Base-by-base conservation (phyloP, 2,888 invertebrate species). In the Prenolepis imparis region DNA sequence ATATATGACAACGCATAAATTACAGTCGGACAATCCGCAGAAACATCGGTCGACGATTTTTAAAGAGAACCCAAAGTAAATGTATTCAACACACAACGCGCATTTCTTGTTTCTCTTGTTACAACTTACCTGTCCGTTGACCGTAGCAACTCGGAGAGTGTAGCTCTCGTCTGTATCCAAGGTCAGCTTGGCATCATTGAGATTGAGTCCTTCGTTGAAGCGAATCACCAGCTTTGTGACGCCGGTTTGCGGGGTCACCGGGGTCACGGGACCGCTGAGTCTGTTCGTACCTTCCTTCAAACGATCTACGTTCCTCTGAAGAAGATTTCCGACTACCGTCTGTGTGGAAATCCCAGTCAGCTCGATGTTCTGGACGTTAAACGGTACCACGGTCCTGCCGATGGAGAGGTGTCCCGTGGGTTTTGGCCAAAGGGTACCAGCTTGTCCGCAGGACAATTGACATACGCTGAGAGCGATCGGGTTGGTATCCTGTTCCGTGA, bases 361-460 rank as follows among this genome's bases (percentile, higher is more conserved):
- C 0, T 95, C 94, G 21, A 97, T 96, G 63, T 95, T 95, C 81
- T 96, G 95, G 0, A 95, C 91, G 91, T 96, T 95, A 24, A 96
- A 81, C 61, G 95, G 91, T 89, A 96, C 95, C 48, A 96, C 93
- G 87, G 94, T 95, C 80, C 95, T 96, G 0, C 96, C 96, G 0
- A 97, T 91, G 3, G 96, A 95, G 4, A 96, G 91, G 24, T 95
- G 94, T 0, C 96, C 96, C 0, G 96, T 97, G 0, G 97, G 97
- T 90, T 94, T 95, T 0, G 96, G 97, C 97, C 97, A 97, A 1
- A 97, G 91, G 0, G 95, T 95, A 93, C 96, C 96, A 73, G 95
- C 95, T 44, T 96, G 95, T 41, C 96, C 95, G 91, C 97, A 97
- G 92, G 96, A 96, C 94, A 97, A 94, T 92, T 96, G 96, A 94